phyloP scores from a whole-genome alignment of 2,113 vertebrate genomes.

The Zosterops hypoxanthus region DNA sequence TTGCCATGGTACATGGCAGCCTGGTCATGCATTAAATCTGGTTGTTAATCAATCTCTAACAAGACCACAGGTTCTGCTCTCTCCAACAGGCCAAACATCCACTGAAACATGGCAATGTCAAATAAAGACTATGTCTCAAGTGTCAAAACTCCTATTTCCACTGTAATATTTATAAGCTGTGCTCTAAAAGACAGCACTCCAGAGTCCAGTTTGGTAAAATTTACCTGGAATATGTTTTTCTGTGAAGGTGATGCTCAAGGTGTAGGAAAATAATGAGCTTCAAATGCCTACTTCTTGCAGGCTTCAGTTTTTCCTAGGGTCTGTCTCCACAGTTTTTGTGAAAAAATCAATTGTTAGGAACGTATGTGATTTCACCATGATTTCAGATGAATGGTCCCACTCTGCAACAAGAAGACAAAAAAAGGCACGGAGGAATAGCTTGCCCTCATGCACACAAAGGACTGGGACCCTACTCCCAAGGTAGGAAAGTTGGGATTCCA shows the following conservation, averaged over 20 bases:
- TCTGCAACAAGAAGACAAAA: neutral
- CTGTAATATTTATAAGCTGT: neutral
- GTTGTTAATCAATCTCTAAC: constrained; percentile 42
- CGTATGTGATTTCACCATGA: neutral
- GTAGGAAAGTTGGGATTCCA: neutral
- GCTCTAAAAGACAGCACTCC: neutral
- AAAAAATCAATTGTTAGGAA: neutral
- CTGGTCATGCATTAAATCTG: constrained; percentile 31
- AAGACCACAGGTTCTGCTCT: neutral
- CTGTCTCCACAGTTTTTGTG: neutral
- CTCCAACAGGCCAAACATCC: neutral
- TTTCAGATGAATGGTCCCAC: neutral
- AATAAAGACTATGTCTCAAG: neutral
- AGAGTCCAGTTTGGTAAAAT: neutral
- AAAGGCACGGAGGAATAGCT: neutral
- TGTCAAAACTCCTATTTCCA: neutral
- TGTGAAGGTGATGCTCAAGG: neutral
- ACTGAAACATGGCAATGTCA: neutral
- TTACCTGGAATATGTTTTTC: neutral
- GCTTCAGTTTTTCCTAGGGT: neutral
- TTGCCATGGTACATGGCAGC: constrained; percentile 29
- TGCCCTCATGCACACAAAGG: fast-evolving
- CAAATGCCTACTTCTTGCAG: neutral
- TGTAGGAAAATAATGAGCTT: neutral
- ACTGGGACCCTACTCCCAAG: fast-evolving